Percentiles rank a stretch among this genome's conserved stretches.
Conservation (phyloP, 1,140 invertebrate genomes). For the Pseudomyrmex pallidus region DNA sequence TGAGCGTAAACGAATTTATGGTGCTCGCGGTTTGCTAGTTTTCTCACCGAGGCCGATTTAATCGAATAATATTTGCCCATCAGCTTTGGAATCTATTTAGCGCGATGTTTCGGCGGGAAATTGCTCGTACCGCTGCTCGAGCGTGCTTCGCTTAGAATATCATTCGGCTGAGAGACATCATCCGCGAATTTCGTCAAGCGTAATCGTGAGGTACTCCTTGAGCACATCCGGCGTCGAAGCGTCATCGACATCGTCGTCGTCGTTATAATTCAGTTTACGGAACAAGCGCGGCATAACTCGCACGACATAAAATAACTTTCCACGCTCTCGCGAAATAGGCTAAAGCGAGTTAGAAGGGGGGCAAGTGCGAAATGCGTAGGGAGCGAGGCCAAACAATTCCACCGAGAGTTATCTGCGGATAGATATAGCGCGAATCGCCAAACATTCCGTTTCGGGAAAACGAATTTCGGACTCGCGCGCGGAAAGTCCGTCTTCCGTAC, state of each 20-base stretch:
- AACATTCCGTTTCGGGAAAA: constrained; percentile 58
- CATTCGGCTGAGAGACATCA: neutral
- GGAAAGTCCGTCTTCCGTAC: constrained; percentile 35
- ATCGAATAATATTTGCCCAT: neutral
- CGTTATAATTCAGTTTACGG: constrained; percentile 54
- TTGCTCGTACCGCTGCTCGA: neutral
- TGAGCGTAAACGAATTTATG: neutral
- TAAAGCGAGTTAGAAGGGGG: constrained; percentile 53
- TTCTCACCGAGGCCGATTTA: neutral
- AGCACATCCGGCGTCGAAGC: constrained; percentile 38
- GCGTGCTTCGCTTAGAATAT: neutral
- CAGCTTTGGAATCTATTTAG: neutral
- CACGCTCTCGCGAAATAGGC: constrained; percentile 49
- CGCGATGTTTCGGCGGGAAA: neutral
- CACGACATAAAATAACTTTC: constrained; percentile 57
- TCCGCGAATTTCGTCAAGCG: constrained; percentile 11
- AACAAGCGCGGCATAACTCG: constrained; percentile 47
- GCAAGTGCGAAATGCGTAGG: constrained; percentile 2
- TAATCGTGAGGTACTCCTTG: constrained; percentile 28
- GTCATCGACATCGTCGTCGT: constrained; percentile 46
- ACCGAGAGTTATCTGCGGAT: constrained; percentile 32
- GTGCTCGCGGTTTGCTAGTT: neutral
- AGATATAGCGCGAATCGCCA: neutral
- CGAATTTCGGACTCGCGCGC: constrained; percentile 51
- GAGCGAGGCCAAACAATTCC: neutral